Conservation (phyloP, 2,113 vertebrate genomes). For the cat (Felis catus) region DNA sequence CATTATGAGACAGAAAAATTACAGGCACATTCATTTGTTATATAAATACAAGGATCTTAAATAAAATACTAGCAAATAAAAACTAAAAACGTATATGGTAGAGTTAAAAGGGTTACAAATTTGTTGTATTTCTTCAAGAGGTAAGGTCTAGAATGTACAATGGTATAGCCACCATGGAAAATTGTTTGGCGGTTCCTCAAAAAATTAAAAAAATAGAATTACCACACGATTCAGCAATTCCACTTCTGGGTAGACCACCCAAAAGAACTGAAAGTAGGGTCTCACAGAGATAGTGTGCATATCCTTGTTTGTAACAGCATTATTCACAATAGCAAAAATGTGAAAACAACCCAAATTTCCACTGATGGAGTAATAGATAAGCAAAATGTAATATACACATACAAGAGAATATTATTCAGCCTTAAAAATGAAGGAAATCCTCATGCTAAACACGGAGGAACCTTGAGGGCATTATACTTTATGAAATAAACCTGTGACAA, state of each 20-base stretch:
- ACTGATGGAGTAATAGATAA: not conserved
- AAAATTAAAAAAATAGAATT: constrained; percentile 9
- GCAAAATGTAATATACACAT: not conserved
- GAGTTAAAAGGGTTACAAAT: not conserved
- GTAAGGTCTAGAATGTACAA: not conserved
- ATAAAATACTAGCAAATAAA: constrained; percentile 32
- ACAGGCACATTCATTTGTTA: not conserved
- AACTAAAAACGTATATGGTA: not conserved
- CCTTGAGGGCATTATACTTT: not conserved
- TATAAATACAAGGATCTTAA: not conserved
- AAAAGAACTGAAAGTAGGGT: not conserved
- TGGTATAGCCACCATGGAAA: not conserved
- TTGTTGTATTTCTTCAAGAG: not conserved
- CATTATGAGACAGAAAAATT: constrained; percentile 32
- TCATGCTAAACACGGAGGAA: not conserved
- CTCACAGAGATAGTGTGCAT: not conserved
- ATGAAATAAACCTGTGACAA: not conserved
- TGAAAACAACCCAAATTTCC: not conserved
- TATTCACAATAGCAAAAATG: not conserved
- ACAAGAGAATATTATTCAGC: not conserved
- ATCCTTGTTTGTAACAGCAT: not conserved
- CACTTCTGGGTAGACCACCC: not conserved
- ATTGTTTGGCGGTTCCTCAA: not conserved
- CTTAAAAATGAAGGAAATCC: constrained; percentile 9
- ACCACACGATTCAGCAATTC: not conserved